A percentile compares a stretch with the other conserved stretches of the same genome.
These are phyloP conservation scores for Intellagama lesueurii DNA, from an alignment of 2,797 vertebrate genomes.

Conservation along the genomic window DNA sequence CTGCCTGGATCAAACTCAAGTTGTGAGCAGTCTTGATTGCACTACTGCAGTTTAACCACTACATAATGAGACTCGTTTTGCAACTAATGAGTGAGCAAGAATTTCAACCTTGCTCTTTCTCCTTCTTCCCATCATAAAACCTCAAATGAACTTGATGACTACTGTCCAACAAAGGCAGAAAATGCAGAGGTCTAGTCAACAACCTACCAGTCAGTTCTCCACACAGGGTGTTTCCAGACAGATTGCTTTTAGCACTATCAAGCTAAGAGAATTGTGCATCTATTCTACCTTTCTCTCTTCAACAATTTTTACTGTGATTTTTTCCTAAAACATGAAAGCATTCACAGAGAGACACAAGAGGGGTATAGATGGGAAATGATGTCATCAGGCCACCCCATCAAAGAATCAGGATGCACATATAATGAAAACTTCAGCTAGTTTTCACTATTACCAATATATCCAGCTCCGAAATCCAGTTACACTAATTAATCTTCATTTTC, in stretches of 20 bases:
- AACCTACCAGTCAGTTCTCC: not conserved
- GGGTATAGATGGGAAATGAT: not conserved
- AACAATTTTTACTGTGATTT: not conserved
- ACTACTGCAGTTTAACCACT: too few relatives aligned
- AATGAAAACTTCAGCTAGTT: too few relatives aligned
- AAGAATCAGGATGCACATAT: not conserved
- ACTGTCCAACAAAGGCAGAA: not conserved
- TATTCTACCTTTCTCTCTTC: not conserved
- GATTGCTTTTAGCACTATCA: not conserved
- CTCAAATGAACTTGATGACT: not conserved
- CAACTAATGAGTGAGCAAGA: not conserved
- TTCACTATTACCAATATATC: not conserved
- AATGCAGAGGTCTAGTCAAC: not conserved
- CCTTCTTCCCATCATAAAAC: not conserved
- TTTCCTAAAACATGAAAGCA: not conserved
- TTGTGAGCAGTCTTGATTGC: too few relatives aligned
- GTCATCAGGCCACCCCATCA: too few relatives aligned
- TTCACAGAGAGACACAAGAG: not conserved
- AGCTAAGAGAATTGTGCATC: not conserved
- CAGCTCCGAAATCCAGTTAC: not conserved
- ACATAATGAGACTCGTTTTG: not conserved
- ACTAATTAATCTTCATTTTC: not conserved
- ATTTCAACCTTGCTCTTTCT: not conserved
- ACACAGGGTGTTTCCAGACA: not conserved
- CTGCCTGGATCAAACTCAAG: too few relatives aligned